Conservation (phyloP, 2,797 vertebrate species). For the Rhinogobio ventralis region DNA sequence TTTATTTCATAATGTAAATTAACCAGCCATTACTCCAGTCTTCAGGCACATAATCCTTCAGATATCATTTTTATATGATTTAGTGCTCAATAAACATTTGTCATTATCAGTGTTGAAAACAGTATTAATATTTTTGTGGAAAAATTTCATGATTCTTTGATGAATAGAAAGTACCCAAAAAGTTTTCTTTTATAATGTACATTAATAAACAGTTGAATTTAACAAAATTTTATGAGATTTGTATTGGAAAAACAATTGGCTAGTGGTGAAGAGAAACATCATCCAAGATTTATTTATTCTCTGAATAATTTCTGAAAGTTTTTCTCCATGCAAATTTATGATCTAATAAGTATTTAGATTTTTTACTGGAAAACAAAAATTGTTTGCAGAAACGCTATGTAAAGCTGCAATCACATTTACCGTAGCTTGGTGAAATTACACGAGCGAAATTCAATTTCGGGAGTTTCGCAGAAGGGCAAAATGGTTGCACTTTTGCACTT, state of each 20-base stretch:
- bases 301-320: not conserved
- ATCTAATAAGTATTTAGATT: not conserved
- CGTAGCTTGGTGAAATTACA: not conserved
- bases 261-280: not conserved
- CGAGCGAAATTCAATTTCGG: not conserved
- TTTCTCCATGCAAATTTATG: not conserved
- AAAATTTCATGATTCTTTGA: not conserved
- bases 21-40: not conserved
- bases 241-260: not conserved
- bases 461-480: not conserved
- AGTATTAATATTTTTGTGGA: not conserved
- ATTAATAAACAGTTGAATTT: not conserved
- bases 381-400: not conserved
- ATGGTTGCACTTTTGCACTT: not conserved
- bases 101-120: not conserved
- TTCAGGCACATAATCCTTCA: constrained; percentile 7
- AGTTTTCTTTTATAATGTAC: not conserved
- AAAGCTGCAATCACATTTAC: not conserved
- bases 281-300: not conserved
- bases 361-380: not conserved
- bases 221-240: not conserved
- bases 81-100: not conserved
- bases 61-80: not conserved
- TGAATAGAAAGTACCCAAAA: not conserved
- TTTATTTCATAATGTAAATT: not conserved